These are phyloP conservation scores for Ischnura elegans DNA, from an alignment of 2,888 invertebrate species.

Conservation along the genomic window DNA sequence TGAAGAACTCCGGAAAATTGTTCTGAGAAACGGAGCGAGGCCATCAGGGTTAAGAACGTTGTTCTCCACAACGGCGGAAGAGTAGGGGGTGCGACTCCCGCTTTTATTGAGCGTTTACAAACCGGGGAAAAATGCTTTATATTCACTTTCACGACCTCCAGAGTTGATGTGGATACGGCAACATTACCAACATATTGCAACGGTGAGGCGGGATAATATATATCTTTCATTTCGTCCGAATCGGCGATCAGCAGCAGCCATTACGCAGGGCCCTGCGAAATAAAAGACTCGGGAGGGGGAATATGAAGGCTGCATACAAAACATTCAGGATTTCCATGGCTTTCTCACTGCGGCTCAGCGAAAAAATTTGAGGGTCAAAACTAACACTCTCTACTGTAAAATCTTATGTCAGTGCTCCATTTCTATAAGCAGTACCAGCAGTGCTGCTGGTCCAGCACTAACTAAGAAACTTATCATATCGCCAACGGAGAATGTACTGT, in stretches of 20 bases:
- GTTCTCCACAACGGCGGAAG: background rate
- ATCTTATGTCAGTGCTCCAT: too few relatives aligned
- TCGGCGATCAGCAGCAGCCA: background rate
- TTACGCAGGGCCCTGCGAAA: background rate
- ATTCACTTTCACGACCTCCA: background rate
- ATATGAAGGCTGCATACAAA: background rate
- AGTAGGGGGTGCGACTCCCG: background rate
- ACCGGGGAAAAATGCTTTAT: background rate
- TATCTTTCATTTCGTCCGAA: background rate
- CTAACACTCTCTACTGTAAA: too few relatives aligned
- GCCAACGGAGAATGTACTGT: too few relatives aligned
- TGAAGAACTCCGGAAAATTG: conserved; percentile 5
- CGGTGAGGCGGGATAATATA: background rate
- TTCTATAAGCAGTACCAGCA: too few relatives aligned
- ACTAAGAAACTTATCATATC: too few relatives aligned
- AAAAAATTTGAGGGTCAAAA: background rate
- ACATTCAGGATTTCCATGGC: background rate
- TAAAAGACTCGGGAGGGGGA: background rate
- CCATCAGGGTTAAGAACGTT: background rate
- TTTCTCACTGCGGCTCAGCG: background rate
- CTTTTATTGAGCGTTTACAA: conserved; percentile 21
- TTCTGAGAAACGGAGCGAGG: background rate
- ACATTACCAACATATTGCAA: background rate
- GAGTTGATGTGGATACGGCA: background rate
- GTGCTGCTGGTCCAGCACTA: too few relatives aligned